Conservation (phyloP, 1,140 invertebrate genomes). For the Gonioctena quinquepunctata region DNA sequence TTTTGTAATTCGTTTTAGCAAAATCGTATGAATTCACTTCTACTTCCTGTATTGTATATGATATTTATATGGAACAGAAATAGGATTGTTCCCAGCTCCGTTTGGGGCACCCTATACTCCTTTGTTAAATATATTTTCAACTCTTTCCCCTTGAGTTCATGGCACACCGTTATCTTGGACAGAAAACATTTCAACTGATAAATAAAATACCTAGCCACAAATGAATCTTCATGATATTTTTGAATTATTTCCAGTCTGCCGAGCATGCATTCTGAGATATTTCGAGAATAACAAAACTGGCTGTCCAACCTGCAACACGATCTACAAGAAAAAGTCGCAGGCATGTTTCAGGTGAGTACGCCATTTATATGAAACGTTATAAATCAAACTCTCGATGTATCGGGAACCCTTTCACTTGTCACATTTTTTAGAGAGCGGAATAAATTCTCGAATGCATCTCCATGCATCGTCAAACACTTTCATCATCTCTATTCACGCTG, state of each 20-base stretch:
- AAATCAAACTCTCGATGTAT: background rate
- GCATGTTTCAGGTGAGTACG: slow-evolving; percentile 39
- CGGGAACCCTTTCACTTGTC: background rate
- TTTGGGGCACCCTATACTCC: no score
- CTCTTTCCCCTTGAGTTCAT: no score
- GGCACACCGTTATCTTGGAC: no score
- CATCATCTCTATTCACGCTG: background rate
- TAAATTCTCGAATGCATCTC: background rate
- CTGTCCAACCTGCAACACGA: slow-evolving; percentile 46
- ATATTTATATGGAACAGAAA: no score
- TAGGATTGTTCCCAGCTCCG: no score
- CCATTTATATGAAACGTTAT: background rate
- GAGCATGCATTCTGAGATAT: slow-evolving; percentile 86
- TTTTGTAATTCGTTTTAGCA: no score
- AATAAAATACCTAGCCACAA: no score
- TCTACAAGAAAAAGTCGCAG: slow-evolving; percentile 46
- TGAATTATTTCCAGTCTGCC: slow-evolving; percentile 77
- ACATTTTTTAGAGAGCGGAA: background rate
- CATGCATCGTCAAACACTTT: background rate
- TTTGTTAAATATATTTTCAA: no score
- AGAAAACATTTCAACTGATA: no score
- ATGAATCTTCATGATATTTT: no score
- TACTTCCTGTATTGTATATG: no score
- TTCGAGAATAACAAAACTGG: slow-evolving; percentile 57
- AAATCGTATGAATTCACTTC: no score